phyloP scores from a whole-genome alignment of 2,797 vertebrate genomes.

The Alauda arvensis region DNA sequence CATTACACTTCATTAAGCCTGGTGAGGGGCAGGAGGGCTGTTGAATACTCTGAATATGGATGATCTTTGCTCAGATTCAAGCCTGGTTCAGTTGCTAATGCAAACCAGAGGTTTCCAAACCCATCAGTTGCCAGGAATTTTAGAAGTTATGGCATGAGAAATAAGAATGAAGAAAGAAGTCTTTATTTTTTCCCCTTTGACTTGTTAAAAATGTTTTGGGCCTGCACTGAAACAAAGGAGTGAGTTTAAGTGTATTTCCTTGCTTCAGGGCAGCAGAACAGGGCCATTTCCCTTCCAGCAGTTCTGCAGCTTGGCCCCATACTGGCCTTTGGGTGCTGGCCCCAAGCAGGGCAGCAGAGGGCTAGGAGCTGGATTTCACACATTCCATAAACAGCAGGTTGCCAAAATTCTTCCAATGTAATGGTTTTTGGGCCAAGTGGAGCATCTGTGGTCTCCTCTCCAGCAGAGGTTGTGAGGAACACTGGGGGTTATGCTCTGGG shows the following conservation, averaged over 20 bases:
- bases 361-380: background rate
- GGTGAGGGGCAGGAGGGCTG: background rate
- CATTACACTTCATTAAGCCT: conserved; percentile 31
- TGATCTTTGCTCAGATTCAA: background rate
- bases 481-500: background rate
- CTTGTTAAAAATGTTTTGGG: background rate
- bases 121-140: background rate
- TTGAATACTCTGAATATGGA: background rate
- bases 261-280: background rate
- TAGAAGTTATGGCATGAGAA: background rate
- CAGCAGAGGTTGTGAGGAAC: accelerated
- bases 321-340: background rate
- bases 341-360: background rate
- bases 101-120: background rate
- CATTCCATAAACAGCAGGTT: background rate
- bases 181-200: background rate
- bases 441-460: background rate
- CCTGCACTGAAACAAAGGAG: background rate
- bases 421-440: background rate
- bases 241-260: background rate
- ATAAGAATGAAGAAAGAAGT: background rate
- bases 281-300: background rate
- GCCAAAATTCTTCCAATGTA: background rate
- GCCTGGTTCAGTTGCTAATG: background rate
- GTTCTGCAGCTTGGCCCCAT: background rate